Evolutionary conservation across 1,140 invertebrate genomes (phyloP).

Genomic region (Drosophila ficusphila): DNA sequence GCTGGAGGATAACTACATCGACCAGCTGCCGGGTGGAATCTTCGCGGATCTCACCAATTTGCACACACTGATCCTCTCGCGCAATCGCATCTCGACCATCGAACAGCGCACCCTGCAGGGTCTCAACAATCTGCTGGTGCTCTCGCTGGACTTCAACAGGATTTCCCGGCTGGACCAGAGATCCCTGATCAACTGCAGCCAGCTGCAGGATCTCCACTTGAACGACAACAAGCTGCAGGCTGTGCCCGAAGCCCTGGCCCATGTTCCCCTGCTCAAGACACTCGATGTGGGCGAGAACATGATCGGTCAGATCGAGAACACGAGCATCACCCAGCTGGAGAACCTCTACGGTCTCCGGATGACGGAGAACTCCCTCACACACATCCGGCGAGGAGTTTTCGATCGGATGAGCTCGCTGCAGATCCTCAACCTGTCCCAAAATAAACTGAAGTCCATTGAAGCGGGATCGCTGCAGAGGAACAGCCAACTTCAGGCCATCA

Average conservation of each 20-base stretch:
- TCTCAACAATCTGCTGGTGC: conserved; percentile 89
- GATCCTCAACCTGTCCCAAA: conserved; percentile 94
- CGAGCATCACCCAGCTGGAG: conserved; percentile 91
- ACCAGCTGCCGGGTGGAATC: conserved; percentile 91
- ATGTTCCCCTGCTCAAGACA: conserved; percentile 92
- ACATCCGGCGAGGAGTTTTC: conserved; percentile 93
- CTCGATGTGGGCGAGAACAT: conserved; percentile 95
- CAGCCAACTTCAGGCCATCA: conserved; percentile 92
- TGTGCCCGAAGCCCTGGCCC: conserved; percentile 93
- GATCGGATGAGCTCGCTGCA: conserved; percentile 92
- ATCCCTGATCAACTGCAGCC: conserved; percentile 93
- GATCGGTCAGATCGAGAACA: conserved; percentile 92
- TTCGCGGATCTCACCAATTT: conserved; percentile 92
- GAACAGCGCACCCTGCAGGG: conserved; percentile 92
- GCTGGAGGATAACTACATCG: conserved; percentile 93
- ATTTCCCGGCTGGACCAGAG: conserved; percentile 91
- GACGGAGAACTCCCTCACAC: conserved; percentile 95
- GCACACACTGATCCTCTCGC: conserved; percentile 93
- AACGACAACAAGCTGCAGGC: conserved; percentile 93
- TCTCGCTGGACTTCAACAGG: conserved; percentile 94
- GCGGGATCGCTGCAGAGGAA: conserved; percentile 93
- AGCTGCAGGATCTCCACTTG: conserved; percentile 94
- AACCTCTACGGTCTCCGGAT: conserved; percentile 91
- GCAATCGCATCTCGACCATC: conserved; percentile 92
- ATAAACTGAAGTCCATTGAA: conserved; percentile 94